Percentiles rank a stretch among this genome's conserved stretches.
Evolutionary conservation across 2,888 invertebrate genomes (phyloP).

Genomic region (Andrena bicolor): DNA sequence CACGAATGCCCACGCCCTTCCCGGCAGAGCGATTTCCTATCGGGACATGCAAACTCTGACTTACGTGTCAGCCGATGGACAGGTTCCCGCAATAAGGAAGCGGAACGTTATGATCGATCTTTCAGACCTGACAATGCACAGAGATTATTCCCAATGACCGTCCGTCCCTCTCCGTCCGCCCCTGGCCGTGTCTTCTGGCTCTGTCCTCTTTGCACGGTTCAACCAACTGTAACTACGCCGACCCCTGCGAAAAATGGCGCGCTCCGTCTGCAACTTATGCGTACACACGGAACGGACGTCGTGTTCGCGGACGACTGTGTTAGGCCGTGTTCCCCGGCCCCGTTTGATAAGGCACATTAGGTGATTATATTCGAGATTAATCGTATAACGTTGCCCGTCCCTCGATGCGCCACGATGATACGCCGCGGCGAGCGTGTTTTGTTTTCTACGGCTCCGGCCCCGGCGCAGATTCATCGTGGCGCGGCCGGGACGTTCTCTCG

Average conservation of each 20-base stretch:
- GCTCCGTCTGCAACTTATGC: conserved; percentile 32
- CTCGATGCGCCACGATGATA: conserved; percentile 38
- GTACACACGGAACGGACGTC: conserved; percentile 32
- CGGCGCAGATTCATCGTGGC: conserved; percentile 23
- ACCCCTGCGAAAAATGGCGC: conserved; percentile 14
- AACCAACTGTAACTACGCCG: conserved; percentile 33
- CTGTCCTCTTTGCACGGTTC: conserved; percentile 16
- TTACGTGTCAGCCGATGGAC: conserved; percentile 64
- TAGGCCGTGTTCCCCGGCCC: conserved; percentile 16
- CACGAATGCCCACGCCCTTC: conserved; percentile 65
- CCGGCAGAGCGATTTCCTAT: conserved; percentile 66
- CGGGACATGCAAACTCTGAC: conserved; percentile 67
- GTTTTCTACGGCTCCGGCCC: conserved; percentile 13
- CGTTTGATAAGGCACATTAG: conserved; percentile 45
- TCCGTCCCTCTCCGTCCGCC: conserved; percentile 15
- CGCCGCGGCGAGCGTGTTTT: conserved; percentile 20
- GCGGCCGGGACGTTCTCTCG: background rate
- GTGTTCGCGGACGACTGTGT: conserved; percentile 51
- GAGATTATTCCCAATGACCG: conserved; percentile 60
- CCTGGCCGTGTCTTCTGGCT: background rate
- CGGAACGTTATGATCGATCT: conserved; percentile 70
- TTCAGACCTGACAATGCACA: conserved; percentile 61
- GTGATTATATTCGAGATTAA: conserved; percentile 51
- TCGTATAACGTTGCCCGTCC: conserved; percentile 30
- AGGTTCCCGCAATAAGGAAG: conserved; percentile 71